Evolutionary conservation across 1,140 invertebrate genomes (phyloP), one percentile per base, ranked within the genome.

Genomic region (Tenebrio molitor): DNA sequence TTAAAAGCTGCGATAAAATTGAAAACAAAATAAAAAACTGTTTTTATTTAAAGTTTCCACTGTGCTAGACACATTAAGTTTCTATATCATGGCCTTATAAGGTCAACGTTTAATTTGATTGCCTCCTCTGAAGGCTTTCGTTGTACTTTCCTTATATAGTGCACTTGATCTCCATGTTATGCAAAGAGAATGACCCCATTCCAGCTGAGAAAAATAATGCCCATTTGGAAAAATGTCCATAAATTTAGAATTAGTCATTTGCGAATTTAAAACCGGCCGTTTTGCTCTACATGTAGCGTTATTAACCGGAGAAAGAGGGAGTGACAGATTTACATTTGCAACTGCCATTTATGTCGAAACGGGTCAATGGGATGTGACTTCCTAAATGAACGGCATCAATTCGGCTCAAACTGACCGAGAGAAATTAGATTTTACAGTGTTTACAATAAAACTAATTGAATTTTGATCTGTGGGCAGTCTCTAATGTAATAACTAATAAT

Each of bases 111-210:
- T 25, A 58, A 33, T 58, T 25, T 58, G 19, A 58, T 58, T 58
- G 29, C 50, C 50, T 58, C 29, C 50, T 25, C 29, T 25, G 16
- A 16, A 50, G 44, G 50, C 23, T 58, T 58, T 58, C 23, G 50
- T 14, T 58, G 50, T 58, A 58, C 50, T 29, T 58, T 58, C 50
- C 50, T 29, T 58, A 58, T 58, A 58, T 29, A 58, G 50, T 58
- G 12, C 23, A 58, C 50, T 58, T 29, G 50, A 58, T 29, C n/a
- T 58, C 21, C 21, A 58, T 58, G 23, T 58, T 58, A 29, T 23
- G 15, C 15, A 25, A 29, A 58, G 50, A n/a, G 50, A 58, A 15
- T 58, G 23, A 58, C 21, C 50, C n/a, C 23, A 58, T 58, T 29
- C n/a, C 10, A 23, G 4, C 29, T 58, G 14, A 39, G 12, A 39